Evolutionary conservation across 2,888 invertebrate genomes (phyloP), one percentile per base, ranked within the genome.

Genomic region (Dendrolimus houi): DNA sequence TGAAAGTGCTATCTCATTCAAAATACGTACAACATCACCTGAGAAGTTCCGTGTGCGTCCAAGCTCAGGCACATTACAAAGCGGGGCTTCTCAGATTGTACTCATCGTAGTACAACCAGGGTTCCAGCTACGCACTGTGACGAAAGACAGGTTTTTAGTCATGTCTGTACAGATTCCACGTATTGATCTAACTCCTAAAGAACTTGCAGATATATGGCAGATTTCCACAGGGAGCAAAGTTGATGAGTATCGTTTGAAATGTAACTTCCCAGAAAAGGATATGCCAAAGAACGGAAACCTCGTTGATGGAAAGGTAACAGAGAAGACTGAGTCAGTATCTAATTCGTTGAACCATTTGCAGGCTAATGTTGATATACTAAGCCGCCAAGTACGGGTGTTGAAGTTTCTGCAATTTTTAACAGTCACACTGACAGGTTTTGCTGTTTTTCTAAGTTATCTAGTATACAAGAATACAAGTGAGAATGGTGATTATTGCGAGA

Each of bases 1-100:
- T 59, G 89, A 91, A 1, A 75, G 82, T 42, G 72, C 77, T 0
- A 68, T 91, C 1, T 88, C 85, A 1, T 92, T 92, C 55, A 88
- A 98, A 95, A 95, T 99, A 62, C 96, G 99, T 84, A 99, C 98
- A 12, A 99, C 98, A 6, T 96, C 98, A 0, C 99, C 98, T 0
- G 97, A 98, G 71, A 98, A 98, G 81, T 99, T 97, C 85, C 92
- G 97, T 42, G 99, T 99, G 1, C 93, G 97, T 57, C 98, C 98
- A 0, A 97, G 96, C 69, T 94, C 95, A 8, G 98, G 98, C 0
- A 87, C 94, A 8, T 78, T 98, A 56, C 84, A 91, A 1, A 93
- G 94, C 0, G 94, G 94, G 9, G 92, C 92, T 3, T 89, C 91
- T 0, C 92, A 93, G 52, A 90, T 91, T 0, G 93, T 98, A 0